Percentiles rank a stretch among this genome's conserved stretches.
phyloP scores from a whole-genome alignment of 2,797 vertebrate genomes.

The Danio kyathit region DNA sequence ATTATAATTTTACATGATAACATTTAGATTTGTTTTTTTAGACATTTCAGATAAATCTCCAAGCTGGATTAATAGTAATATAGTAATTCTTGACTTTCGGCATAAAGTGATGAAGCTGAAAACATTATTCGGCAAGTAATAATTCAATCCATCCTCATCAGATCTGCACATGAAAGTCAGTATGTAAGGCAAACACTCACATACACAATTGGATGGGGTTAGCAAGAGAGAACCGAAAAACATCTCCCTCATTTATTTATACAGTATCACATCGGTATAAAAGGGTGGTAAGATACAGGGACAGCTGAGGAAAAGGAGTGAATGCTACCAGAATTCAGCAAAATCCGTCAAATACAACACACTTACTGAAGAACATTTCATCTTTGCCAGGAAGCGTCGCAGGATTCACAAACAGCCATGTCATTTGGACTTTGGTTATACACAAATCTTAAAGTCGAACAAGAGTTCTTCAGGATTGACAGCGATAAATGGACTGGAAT shows the following conservation, averaged over 20 bases:
- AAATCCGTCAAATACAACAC: slow-evolving; percentile 55
- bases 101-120: too few species aligned
- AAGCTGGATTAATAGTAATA: too few species aligned
- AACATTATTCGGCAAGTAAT: too few species aligned
- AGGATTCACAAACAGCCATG: slow-evolving; percentile 61
- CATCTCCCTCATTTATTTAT: slow-evolving; percentile 74
- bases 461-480: slow-evolving; percentile 35
- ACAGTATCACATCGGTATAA: slow-evolving; percentile 68
- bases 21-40: too few species aligned
- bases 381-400: slow-evolving; percentile 70
- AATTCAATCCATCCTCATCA: not conserved
- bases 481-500: slow-evolving; percentile 59
- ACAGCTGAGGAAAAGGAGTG: slow-evolving; percentile 58
- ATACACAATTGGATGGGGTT: not conserved
- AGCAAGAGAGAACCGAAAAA: slow-evolving; percentile 56
- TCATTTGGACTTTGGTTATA: slow-evolving; percentile 62
- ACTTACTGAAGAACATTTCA: slow-evolving; percentile 46
- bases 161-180: not conserved
- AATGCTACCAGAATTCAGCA: slow-evolving; percentile 66
- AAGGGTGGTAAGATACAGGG: slow-evolving; percentile 65
- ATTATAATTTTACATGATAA: too few species aligned
- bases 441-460: slow-evolving; percentile 43
- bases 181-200: too few species aligned
- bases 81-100: not conserved
- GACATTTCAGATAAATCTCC: too few species aligned